Evolutionary conservation across 64 coral and sea anemone species (phyloP), one percentile per base, ranked within the genome.

Genomic region (Catalaphyllia jardinei): DNA sequence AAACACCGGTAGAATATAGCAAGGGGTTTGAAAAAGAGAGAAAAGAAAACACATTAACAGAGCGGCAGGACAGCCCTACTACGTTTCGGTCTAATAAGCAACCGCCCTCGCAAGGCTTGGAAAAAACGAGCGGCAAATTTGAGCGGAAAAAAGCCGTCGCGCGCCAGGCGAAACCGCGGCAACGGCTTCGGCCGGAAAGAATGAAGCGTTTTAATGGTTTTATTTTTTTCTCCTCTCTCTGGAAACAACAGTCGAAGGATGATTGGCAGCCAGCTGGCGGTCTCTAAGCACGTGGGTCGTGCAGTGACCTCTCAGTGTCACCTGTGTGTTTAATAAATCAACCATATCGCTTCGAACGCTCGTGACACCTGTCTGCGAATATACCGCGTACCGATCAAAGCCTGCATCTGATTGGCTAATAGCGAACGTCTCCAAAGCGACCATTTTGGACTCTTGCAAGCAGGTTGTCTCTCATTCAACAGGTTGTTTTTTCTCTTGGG

Each of bases 221-320:
- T 51, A 85, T 46, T 64, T 85, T 85, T 71, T 28, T 67, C 33
- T 35, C 15, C 46, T 24, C 49, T 39, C 72, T 76, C 25, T 76
- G 76, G 79, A 80, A 91, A 91, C 76, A 96, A 86, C 91, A 93
- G 83, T 74, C 89, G 64, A 82, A 35, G 24, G 50, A 80, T 97
- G 83, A 97, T 93, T 94, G 95, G 90, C 95, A 93, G 67, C 83
- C 95, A 97, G 87, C 95, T 97, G 95, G 95, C 76, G 73, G 69
- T 82, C 76, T 76, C 77, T 87, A 82, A 88, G 92, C 95, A 97
- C 95, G 95, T 97, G 95, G 95, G 79, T 72, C 72, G 76, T 93
- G 82, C 78, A 85, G 79, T 93, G 90, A 90, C 83, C 88, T 79
- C 80, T 80, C 17, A n/a, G 61, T 71, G 92, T 97, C 95, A 97